phyloP scores from a whole-genome alignment of 2,113 vertebrate species.

The Gopherus flavomarginatus region DNA sequence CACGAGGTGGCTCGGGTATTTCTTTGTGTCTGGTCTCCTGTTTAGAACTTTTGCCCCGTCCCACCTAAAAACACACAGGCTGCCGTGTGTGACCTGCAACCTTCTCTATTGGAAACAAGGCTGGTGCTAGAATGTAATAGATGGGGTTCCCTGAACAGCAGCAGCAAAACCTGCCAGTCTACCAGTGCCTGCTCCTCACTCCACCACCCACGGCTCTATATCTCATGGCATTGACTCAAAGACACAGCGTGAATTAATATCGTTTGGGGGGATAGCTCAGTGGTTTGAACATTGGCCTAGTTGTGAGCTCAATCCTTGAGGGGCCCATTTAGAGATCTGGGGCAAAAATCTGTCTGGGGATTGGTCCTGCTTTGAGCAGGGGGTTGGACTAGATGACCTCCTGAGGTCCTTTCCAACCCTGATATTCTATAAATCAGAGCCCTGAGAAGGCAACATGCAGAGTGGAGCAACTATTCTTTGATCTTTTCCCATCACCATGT shows the following conservation, averaged over 20 bases:
- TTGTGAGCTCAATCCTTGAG: no score
- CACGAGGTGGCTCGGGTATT: background rate
- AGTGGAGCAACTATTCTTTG: background rate
- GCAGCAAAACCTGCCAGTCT: background rate
- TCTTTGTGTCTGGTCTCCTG: background rate
- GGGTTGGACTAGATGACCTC: no score
- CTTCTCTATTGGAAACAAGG: background rate
- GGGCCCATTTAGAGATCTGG: no score
- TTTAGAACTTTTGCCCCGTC: background rate
- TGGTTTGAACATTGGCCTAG: no score
- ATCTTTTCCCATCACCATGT: background rate
- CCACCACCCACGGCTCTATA: background rate
- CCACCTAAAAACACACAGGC: background rate
- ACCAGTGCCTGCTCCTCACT: background rate
- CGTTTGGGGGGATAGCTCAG: background rate
- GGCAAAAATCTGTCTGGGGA: no score
- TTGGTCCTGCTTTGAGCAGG: no score
- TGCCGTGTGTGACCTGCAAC: background rate
- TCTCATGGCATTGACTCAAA: background rate
- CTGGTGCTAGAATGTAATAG: background rate
- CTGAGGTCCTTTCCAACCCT: no score
- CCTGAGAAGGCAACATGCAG: background rate
- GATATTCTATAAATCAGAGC: background rate
- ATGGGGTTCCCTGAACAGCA: background rate
- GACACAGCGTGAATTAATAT: background rate